Percentiles rank a stretch among this genome's conserved stretches.
phyloP scores from a whole-genome alignment of 2,113 vertebrate species.

The Saccopteryx bilineata region DNA sequence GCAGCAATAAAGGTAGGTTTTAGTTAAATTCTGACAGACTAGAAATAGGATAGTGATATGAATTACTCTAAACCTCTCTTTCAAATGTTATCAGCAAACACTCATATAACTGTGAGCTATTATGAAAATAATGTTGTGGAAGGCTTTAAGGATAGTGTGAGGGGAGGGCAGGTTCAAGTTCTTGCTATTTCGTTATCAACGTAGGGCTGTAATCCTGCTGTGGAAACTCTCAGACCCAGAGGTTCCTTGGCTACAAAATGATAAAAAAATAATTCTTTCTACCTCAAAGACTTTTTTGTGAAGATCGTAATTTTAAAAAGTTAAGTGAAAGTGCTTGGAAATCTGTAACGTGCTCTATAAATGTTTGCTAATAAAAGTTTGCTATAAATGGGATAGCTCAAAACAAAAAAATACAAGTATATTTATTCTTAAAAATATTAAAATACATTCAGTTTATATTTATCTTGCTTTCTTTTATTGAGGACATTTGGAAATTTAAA shows the following conservation, averaged over 20 bases:
- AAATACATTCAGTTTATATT: background rate
- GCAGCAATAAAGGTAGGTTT: conserved; percentile 57
- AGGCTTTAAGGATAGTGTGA: background rate
- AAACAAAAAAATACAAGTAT: background rate
- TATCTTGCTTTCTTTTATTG: background rate
- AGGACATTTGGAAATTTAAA: background rate
- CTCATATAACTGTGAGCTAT: background rate
- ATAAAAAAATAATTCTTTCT: background rate
- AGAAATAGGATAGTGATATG: background rate
- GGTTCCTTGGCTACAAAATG: background rate
- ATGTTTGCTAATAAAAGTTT: background rate
- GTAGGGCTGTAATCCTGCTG: background rate
- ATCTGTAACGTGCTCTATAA: background rate
- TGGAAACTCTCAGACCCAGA: background rate
- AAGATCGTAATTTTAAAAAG: background rate
- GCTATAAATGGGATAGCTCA: background rate
- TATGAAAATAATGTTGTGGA: background rate
- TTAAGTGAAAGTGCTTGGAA: background rate
- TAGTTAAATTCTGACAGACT: conserved; percentile 43
- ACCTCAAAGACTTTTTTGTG: background rate
- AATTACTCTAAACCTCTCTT: conserved; percentile 49
- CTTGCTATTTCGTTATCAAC: background rate
- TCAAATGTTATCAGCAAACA: conserved; percentile 55
- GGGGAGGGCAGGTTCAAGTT: background rate
- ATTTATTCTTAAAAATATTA: background rate